A percentile compares a stretch with the other conserved stretches of the same genome.
These are phyloP conservation scores for Chionis minor DNA, from an alignment of 2,113 vertebrate genomes.

Conservation along the genomic window DNA sequence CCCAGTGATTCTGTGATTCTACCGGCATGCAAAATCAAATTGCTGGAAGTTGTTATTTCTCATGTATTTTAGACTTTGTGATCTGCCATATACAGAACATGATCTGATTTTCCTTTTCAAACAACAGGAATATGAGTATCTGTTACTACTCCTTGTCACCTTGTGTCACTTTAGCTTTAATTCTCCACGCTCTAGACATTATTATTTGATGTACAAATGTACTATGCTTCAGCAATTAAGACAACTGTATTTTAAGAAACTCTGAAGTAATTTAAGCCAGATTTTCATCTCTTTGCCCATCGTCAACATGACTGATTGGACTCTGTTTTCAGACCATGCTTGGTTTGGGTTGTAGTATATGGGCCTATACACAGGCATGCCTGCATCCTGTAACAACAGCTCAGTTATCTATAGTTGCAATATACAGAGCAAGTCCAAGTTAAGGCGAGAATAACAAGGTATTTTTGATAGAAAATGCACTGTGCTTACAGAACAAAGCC, in stretches of 20 bases:
- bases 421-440: not conserved
- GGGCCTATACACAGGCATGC: rapidly evolving
- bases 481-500: not conserved
- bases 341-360: not conserved
- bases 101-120: not conserved
- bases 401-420: not conserved
- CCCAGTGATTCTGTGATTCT: too few species aligned
- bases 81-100: not conserved
- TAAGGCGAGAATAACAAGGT: not conserved
- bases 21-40: not conserved
- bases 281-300: not conserved
- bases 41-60: not conserved
- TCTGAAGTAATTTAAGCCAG: not conserved
- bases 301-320: not conserved
- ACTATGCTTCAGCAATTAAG: not conserved
- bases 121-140: not conserved
- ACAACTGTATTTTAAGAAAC: not conserved
- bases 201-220: not conserved
- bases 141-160: not conserved
- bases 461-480: not conserved
- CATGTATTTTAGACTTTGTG: not conserved
- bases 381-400: not conserved
- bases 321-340: not conserved
- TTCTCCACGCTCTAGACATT: not conserved
- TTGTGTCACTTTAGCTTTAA: not conserved